Percentiles rank a stretch among this genome's conserved stretches.
These are phyloP conservation scores for Pseudopleuronectes americanus DNA, from an alignment of 2,797 vertebrate species.

Conservation along the genomic window DNA sequence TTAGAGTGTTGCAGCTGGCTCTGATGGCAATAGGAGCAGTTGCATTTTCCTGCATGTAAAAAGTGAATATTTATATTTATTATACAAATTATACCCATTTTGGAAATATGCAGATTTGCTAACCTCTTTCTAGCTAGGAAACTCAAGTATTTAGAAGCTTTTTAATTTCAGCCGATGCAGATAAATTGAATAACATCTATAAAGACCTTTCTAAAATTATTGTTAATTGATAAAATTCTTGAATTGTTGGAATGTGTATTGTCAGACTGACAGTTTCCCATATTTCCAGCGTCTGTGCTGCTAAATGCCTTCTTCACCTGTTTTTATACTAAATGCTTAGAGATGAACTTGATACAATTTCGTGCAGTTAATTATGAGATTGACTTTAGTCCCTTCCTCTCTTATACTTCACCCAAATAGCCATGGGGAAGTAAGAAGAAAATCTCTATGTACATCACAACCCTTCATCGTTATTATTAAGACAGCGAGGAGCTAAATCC, in stretches of 20 bases:
- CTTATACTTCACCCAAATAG: neutral
- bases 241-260: no score
- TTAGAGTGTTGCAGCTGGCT: no score
- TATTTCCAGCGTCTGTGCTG: neutral
- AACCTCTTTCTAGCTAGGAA: no score
- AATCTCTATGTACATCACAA: neutral
- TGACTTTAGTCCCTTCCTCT: neutral
- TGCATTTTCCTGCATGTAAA: no score
- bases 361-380: no score
- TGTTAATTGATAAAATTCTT: neutral
- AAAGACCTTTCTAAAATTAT: neutral
- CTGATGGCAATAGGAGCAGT: no score
- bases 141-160: no score
- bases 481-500: constrained; percentile 2
- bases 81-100: no score
- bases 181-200: no score
- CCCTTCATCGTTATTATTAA: constrained; percentile 7
- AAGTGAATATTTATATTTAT: no score
- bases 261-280: no score
- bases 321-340: neutral
- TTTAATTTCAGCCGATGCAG: neutral
- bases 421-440: neutral
- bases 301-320: neutral
- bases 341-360: neutral
- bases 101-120: no score